These are phyloP conservation scores for Rhadina sibilatrix DNA, from an alignment of 2,113 vertebrate genomes.

Conservation along the genomic window DNA sequence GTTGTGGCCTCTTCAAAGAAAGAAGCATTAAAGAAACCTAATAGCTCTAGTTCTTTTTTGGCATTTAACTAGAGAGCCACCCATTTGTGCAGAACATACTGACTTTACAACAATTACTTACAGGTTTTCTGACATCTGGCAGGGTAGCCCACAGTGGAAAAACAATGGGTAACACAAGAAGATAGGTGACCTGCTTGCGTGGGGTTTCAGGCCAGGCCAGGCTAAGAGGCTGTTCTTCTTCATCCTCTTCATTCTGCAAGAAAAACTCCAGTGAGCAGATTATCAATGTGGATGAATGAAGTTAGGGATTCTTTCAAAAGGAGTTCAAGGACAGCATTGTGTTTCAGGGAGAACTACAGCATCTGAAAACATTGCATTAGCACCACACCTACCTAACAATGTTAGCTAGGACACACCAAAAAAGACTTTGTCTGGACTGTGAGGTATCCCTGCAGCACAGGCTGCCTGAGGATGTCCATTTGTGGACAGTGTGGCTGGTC, in stretches of 20 bases:
- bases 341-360: background rate
- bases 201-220: slow-evolving; percentile 88
- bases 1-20: background rate
- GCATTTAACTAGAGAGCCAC: background rate
- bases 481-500: background rate
- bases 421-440: background rate
- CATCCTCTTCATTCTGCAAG: slow-evolving; percentile 80
- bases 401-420: background rate
- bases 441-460: background rate
- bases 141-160: slow-evolving; percentile 90
- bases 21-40: background rate
- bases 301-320: background rate
- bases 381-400: background rate
- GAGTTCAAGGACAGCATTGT: background rate
- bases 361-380: background rate
- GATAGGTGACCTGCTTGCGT: slow-evolving; percentile 86
- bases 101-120: slow-evolving; percentile 63
- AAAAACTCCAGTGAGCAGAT: background rate
- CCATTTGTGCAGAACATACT: background rate
- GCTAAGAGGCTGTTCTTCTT: slow-evolving; percentile 88
- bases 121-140: slow-evolving; percentile 92
- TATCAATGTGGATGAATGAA: background rate
- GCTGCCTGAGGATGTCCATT: background rate
- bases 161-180: slow-evolving; percentile 89
- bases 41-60: background rate